Conservation (phyloP, 2,113 vertebrate species). For the Paramisgurnus dabryanus region DNA sequence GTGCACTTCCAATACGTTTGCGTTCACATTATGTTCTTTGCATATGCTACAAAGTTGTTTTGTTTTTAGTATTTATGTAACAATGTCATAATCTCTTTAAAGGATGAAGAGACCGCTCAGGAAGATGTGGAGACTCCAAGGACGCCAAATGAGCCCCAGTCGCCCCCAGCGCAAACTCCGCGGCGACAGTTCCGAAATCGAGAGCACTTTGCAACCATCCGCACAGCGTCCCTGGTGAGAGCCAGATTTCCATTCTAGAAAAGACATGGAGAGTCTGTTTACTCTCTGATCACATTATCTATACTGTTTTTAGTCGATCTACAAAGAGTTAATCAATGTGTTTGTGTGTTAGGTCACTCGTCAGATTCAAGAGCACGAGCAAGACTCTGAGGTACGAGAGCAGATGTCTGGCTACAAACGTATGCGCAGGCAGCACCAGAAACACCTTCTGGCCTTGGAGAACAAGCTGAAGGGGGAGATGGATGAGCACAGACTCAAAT, state of each 20-base stretch:
- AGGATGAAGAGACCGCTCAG: slow-evolving; percentile 88
- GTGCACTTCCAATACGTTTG: not conserved
- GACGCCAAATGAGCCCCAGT: slow-evolving; percentile 84
- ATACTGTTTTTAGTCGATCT: not conserved
- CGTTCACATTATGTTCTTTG: not conserved
- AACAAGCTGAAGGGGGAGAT: slow-evolving; percentile 98
- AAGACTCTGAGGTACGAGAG: slow-evolving; percentile 95
- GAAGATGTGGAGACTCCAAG: slow-evolving; percentile 84
- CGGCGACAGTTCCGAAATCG: slow-evolving; percentile 92
- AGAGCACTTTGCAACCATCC: slow-evolving; percentile 98
- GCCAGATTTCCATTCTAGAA: not conserved
- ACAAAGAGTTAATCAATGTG: not conserved
- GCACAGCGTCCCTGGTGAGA: slow-evolving; percentile 93
- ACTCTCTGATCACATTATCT: not conserved
- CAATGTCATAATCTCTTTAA: not conserved
- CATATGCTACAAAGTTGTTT: not conserved
- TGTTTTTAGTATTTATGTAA: not conserved
- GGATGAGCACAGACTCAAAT: slow-evolving; percentile 94
- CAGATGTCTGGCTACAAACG: slow-evolving; percentile 98
- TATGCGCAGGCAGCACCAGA: slow-evolving; percentile 98
- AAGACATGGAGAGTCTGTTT: not conserved
- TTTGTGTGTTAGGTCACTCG: slow-evolving; percentile 85
- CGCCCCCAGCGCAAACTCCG: slow-evolving; percentile 84
- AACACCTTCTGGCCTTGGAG: slow-evolving; percentile 95
- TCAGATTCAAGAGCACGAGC: slow-evolving; percentile 98